A percentile compares a stretch with the other conserved stretches of the same genome.
These are phyloP conservation scores for Magallana angulata DNA, from an alignment of 1,140 invertebrate species.

Conservation along the genomic window DNA sequence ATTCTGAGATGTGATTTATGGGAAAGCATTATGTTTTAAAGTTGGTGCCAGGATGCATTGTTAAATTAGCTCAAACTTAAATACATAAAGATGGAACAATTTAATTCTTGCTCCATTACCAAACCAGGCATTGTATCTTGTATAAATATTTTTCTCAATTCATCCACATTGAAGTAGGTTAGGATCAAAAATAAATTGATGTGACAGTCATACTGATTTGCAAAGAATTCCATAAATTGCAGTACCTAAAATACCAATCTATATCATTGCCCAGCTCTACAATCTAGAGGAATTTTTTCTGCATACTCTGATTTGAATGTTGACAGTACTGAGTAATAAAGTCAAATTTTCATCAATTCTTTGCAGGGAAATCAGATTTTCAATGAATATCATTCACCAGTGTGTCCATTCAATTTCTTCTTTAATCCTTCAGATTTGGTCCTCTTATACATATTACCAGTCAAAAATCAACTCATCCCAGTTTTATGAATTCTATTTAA, in stretches of 20 bases:
- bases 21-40: background rate
- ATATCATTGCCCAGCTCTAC: background rate
- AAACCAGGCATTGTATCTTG: no score
- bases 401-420: slow-evolving; percentile 32
- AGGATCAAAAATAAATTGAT: background rate
- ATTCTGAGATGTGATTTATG: background rate
- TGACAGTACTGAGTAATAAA: slow-evolving; percentile 23
- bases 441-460: slow-evolving; percentile 16
- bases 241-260: background rate
- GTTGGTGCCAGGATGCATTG: no score
- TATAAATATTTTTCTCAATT: no score
- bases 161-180: no score
- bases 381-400: slow-evolving; percentile 31
- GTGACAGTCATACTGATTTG: slow-evolving; percentile 10
- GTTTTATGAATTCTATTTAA: slow-evolving; percentile 5
- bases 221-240: slow-evolving; percentile 15
- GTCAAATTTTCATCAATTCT: slow-evolving; percentile 34
- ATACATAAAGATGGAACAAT: background rate
- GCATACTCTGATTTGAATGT: slow-evolving; percentile 28
- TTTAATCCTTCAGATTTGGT: slow-evolving; percentile 5
- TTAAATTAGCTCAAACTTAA: background rate
- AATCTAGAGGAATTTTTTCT: slow-evolving; percentile 12
- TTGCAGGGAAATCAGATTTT: slow-evolving; percentile 24
- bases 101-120: background rate
- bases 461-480: slow-evolving; percentile 25